Percentiles rank a stretch among this genome's conserved stretches.
phyloP scores from a whole-genome alignment of 2,888 invertebrate species.

The Heliconius ethilla region DNA sequence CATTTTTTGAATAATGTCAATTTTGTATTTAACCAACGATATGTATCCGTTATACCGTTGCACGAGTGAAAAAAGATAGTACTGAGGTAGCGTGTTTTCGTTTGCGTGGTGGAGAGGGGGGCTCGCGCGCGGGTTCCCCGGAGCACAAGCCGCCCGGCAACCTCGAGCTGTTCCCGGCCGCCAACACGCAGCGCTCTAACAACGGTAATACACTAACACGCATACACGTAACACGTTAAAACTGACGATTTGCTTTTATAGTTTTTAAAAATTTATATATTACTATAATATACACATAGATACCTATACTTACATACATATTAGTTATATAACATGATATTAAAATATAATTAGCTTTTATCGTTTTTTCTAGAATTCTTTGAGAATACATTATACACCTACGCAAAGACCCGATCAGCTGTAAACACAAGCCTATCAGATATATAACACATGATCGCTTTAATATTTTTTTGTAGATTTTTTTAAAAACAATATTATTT shows the following conservation, averaged over 20 bases:
- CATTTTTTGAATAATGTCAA: background rate
- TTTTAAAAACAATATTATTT: background rate
- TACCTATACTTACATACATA: background rate
- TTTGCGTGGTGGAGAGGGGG: conserved; percentile 69
- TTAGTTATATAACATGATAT: background rate
- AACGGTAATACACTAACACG: conserved; percentile 84
- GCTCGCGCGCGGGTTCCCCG: conserved; percentile 83
- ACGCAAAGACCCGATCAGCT: background rate
- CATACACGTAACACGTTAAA: conserved; percentile 30
- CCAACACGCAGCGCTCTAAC: conserved; percentile 86
- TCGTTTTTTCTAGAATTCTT: background rate
- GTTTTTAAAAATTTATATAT: too few species aligned
- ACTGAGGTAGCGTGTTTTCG: conserved; percentile 63
- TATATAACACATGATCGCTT: background rate
- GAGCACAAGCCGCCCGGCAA: conserved; percentile 87
- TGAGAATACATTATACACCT: background rate
- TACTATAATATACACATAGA: background rate
- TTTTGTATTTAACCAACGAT: background rate
- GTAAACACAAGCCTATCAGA: background rate
- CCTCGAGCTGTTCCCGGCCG: conserved; percentile 86
- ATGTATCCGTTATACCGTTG: background rate
- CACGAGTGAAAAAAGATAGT: conserved; percentile 36
- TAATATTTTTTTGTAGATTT: background rate
- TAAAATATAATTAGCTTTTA: background rate
- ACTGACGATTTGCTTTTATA: too few species aligned